These are phyloP conservation scores for Luperina nickerlii DNA, from an alignment of 2,888 invertebrate species.

Conservation along the genomic window DNA sequence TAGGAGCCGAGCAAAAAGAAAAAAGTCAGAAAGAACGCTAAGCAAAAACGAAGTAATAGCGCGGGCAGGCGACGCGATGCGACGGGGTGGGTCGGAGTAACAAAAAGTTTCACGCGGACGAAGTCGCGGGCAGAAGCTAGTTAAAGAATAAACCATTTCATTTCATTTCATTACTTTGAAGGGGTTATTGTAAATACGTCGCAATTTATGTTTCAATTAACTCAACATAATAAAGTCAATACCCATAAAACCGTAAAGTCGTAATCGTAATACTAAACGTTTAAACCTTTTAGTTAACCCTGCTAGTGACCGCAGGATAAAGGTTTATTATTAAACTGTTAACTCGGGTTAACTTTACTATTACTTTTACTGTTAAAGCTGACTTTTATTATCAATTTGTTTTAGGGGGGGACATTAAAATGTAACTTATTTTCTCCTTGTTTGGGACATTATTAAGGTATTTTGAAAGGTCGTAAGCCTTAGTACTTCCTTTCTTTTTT, in stretches of 20 bases:
- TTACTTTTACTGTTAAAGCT: constrained; percentile 52
- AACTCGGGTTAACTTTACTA: constrained; percentile 68
- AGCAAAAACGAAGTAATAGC: no score
- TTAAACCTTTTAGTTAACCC: constrained; percentile 66
- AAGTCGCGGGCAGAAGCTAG: no score
- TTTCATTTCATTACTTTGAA: not conserved
- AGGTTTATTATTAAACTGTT: constrained; percentile 71
- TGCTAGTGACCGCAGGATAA: constrained; percentile 67
- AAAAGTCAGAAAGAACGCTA: no score
- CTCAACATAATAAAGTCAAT: constrained; percentile 43
- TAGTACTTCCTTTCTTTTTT: not conserved
- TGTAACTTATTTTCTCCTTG: constrained; percentile 1
- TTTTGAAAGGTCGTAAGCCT: not conserved
- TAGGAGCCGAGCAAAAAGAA: no score
- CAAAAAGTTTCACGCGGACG: no score
- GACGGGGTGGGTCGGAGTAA: no score
- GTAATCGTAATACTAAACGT: constrained; percentile 60
- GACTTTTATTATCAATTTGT: constrained; percentile 58
- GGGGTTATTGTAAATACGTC: not conserved
- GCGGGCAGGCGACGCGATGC: no score
- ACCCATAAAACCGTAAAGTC: constrained; percentile 59
- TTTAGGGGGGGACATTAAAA: constrained; percentile 30
- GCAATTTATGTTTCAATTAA: constrained; percentile 25
- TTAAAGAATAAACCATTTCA: no score
- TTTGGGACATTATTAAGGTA: not conserved